These are phyloP conservation scores for Drosophila bocqueti DNA, from an alignment of 1,140 invertebrate species.

Conservation along the genomic window DNA sequence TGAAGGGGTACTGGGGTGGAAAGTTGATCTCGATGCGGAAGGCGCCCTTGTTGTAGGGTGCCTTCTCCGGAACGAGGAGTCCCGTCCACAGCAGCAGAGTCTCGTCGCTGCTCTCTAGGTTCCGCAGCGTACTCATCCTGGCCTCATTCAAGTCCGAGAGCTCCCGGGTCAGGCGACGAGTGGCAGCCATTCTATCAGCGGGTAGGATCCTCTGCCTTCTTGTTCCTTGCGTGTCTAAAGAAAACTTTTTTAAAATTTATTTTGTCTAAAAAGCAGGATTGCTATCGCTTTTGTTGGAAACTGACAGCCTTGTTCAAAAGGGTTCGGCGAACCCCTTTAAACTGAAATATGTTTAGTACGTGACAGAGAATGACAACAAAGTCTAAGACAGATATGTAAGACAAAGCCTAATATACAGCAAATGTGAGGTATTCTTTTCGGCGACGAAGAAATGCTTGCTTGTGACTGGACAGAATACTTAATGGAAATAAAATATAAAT, in stretches of 20 bases:
- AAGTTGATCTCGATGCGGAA: slow-evolving; percentile 99
- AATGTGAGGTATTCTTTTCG: neutral
- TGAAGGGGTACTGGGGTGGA: slow-evolving; percentile 99
- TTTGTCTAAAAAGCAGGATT: slow-evolving; percentile 22
- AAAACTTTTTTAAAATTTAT: slow-evolving; percentile 24
- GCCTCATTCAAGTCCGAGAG: slow-evolving; percentile 92
- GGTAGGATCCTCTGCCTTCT: slow-evolving; percentile 7
- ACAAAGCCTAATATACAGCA: neutral
- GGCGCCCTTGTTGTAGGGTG: slow-evolving; percentile 99
- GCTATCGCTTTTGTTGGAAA: slow-evolving; percentile 5
- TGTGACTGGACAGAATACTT: neutral
- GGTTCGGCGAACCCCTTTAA: slow-evolving; percentile 3
- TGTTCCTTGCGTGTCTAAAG: slow-evolving; percentile 6
- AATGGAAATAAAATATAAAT: no score
- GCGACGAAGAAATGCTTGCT: neutral
- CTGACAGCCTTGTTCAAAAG: slow-evolving; percentile 24
- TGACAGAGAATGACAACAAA: neutral
- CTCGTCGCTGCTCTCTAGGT: slow-evolving; percentile 96
- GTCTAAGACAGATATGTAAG: neutral
- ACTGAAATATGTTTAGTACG: neutral
- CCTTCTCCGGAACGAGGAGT: slow-evolving; percentile 96
- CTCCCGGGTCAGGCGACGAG: slow-evolving; percentile 91
- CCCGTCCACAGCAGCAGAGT: slow-evolving; percentile 97
- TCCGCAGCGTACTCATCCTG: slow-evolving; percentile 92
- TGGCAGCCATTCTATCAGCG: slow-evolving; percentile 87